A percentile compares a stretch with the other conserved stretches of the same genome.
Evolutionary conservation across 2,797 vertebrate genomes (phyloP).

Genomic region (Lates japonicus): DNA sequence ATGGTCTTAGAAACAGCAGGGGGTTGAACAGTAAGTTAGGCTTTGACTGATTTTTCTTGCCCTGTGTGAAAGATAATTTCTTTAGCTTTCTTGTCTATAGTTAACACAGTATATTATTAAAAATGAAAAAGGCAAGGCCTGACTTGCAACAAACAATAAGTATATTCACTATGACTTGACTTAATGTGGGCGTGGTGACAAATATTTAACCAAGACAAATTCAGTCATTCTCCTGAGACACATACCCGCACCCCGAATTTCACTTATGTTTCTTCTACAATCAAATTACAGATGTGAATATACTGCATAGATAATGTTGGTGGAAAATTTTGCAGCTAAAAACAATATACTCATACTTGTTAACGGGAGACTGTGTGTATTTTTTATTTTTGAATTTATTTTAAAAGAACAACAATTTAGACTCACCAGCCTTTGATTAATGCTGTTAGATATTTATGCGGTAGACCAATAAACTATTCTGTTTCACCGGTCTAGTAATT

Average conservation of each 20-base stretch:
- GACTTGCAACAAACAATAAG: not conserved
- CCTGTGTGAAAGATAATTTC: constrained; percentile 11
- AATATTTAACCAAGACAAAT: no score
- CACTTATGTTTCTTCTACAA: not conserved
- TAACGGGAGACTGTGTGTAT: no score
- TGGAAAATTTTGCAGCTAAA: no score
- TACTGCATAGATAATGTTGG: no score
- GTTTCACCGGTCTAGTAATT: no score
- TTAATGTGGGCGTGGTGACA: not conserved
- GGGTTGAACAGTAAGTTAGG: constrained; percentile 5
- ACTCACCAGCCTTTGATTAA: no score
- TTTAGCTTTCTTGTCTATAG: constrained; percentile 17
- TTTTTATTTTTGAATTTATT: no score
- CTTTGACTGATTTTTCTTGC: constrained; percentile 15
- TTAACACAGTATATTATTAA: constrained; percentile 16
- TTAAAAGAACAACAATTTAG: no score
- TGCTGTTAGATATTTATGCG: no score
- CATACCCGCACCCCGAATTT: not conserved
- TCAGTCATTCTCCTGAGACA: no score
- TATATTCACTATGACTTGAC: not conserved
- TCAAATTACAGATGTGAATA: not conserved
- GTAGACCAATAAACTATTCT: no score
- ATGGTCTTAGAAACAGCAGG: constrained; percentile 52
- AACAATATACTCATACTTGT: no score
- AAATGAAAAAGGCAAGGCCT: constrained; percentile 1